Conservation (phyloP, 2,113 vertebrate genomes). For the Oophaga pumilio region DNA sequence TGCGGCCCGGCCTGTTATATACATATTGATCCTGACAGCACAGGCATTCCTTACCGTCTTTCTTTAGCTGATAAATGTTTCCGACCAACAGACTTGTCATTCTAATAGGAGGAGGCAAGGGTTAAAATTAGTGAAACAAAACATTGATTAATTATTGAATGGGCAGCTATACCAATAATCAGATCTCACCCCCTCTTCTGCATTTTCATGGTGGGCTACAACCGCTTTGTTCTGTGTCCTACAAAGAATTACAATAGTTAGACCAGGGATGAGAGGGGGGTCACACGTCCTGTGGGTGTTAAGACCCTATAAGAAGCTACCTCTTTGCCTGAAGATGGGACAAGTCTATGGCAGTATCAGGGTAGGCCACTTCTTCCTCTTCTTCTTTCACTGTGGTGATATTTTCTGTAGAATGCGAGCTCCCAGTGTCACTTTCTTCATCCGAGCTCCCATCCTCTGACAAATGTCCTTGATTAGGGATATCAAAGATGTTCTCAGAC, state of each 20-base stretch:
- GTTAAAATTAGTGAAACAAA: slow-evolving; percentile 20
- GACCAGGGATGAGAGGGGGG: not conserved
- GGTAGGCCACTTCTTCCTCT: slow-evolving; percentile 75
- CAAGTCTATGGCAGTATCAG: slow-evolving; percentile 90
- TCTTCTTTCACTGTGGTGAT: slow-evolving; percentile 61
- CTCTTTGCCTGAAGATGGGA: slow-evolving; percentile 88
- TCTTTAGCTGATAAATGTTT: slow-evolving; percentile 93
- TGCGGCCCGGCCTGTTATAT: no score
- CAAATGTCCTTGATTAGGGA: not conserved
- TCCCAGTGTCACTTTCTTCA: slow-evolving; percentile 20
- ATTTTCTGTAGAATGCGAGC: slow-evolving; percentile 24
- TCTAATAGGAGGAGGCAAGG: slow-evolving; percentile 65
- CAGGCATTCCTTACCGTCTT: slow-evolving; percentile 79
- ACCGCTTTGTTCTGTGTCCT: not conserved
- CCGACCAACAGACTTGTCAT: slow-evolving; percentile 74
- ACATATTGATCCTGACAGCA: not conserved
- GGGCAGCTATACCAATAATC: not conserved
- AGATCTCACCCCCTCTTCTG: not conserved
- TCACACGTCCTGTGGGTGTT: not conserved
- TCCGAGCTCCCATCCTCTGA: not conserved
- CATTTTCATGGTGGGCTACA: not conserved
- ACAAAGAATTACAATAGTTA: not conserved
- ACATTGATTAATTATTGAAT: not conserved
- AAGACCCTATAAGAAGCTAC: slow-evolving; percentile 63
- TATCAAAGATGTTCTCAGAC: not conserved